Conservation (phyloP, 1,140 invertebrate species). For the Heliconius himera region DNA sequence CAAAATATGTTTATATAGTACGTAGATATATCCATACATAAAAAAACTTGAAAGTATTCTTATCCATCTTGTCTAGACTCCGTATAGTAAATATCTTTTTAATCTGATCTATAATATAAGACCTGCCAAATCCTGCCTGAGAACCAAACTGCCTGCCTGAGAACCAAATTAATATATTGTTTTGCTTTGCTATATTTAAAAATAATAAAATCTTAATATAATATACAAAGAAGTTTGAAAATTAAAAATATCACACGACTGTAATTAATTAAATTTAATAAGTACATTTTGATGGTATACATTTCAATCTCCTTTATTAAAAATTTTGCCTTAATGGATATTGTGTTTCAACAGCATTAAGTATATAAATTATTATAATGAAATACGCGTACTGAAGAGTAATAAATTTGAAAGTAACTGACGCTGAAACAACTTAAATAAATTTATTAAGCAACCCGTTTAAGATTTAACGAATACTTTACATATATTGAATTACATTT, state of each 20-base stretch:
- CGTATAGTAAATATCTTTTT: too few species aligned
- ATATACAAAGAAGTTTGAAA: background rate
- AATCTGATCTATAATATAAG: too few species aligned
- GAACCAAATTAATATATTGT: too few species aligned
- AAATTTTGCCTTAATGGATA: background rate
- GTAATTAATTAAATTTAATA: background rate
- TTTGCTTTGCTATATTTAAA: background rate
- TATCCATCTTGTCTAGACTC: too few species aligned
- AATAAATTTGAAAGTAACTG: slow-evolving; percentile 14
- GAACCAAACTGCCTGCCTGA: too few species aligned
- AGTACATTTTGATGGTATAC: background rate
- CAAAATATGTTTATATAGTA: too few species aligned
- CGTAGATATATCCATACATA: too few species aligned
- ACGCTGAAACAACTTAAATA: slow-evolving; percentile 11
- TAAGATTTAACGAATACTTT: too few species aligned
- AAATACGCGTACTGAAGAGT: slow-evolving; percentile 19
- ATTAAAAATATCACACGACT: background rate
- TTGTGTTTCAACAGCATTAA: slow-evolving; percentile 2
- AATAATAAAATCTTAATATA: background rate
- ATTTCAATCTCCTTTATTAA: background rate
- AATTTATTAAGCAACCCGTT: background rate
- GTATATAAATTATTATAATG: slow-evolving; percentile 20
- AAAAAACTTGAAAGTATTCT: too few species aligned
- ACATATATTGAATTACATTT: too few species aligned
- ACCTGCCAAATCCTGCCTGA: too few species aligned